Base-by-base conservation (phyloP, 2,113 vertebrate genomes). In the Aythya baeri region DNA sequence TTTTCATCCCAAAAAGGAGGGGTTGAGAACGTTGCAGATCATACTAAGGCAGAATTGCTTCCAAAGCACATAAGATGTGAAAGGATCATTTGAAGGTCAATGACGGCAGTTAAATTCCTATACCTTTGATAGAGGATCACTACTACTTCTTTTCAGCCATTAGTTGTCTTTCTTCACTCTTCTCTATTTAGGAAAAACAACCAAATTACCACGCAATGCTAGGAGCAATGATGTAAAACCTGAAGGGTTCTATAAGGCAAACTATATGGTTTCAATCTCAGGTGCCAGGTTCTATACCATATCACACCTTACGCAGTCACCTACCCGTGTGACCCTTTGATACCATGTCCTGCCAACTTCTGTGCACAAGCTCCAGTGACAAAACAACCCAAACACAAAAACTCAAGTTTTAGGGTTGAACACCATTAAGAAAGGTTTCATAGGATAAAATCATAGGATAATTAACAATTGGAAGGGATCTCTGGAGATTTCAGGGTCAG, bases 1-100 rank as follows among this genome's bases (percentile, higher is more conserved):
- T 84, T 97, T 88, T 88, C 94, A 94, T 78, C 46, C 73, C 83
- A 67, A 88, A 78, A 84, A 59, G 57, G 18, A 83, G 9, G 8
- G 14, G 26, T 32, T 66, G 63, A 92, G 41, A 95, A 79, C 9
- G 23, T 26, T 34, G 22, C 13, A 90, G 31, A 80, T 62, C 25
- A 82, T 52, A 74, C 17, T 80, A 89, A 77, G 15, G 34, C 27
- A 95, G 49, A 81, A 88, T 12, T 61, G 43, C 23, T 89, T 70
- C 57, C 14, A 59, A 92, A 84, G 66, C 32, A 57, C n/a, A 23
- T 5, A 3, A 32, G 29, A 67, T 0, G 1, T 61, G 44, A 77
- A 68, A 62, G 87, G 38, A 46, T 20, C 0, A 1, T 25, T 18
- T 63, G 32, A 89, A 66, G n/a, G 17, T 31, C 31, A 55, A 73